phyloP scores from a whole-genome alignment of 2,888 invertebrate species.

The Diplolepis rosae region DNA sequence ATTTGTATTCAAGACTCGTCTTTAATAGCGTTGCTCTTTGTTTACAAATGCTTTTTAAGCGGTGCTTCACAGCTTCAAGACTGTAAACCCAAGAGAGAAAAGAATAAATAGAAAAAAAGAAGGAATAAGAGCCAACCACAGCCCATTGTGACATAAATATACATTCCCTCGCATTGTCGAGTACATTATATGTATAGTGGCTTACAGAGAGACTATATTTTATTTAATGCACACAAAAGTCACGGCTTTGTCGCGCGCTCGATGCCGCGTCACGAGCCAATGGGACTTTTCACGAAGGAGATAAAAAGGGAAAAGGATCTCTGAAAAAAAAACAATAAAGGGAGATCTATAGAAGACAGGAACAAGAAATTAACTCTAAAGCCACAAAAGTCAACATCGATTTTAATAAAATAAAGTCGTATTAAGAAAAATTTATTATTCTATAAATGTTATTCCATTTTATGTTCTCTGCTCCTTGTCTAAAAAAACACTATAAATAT shows the following conservation, averaged over 20 bases:
- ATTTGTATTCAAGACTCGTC: slow-evolving; percentile 51
- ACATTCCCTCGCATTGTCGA: slow-evolving; percentile 42
- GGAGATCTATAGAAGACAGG: neutral
- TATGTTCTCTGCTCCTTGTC: too few species aligned
- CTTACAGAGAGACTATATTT: slow-evolving; percentile 45
- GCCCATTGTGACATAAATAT: slow-evolving; percentile 48
- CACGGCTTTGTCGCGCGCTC: slow-evolving; percentile 49
- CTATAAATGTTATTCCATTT: neutral
- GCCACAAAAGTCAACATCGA: neutral
- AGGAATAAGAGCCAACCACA: slow-evolving; percentile 35
- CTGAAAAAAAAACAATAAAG: neutral
- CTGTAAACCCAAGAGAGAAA: slow-evolving; percentile 35
- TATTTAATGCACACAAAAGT: slow-evolving; percentile 48
- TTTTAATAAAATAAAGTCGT: too few species aligned
- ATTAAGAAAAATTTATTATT: too few species aligned
- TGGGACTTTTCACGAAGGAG: slow-evolving; percentile 23
- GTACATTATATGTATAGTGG: slow-evolving; percentile 41
- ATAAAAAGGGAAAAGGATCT: slow-evolving; percentile 2
- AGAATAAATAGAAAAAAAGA: slow-evolving; percentile 14
- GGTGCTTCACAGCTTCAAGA: slow-evolving; percentile 38
- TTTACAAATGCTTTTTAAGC: slow-evolving; percentile 49
- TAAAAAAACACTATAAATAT: too few species aligned
- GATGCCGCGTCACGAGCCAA: slow-evolving; percentile 31
- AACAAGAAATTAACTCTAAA: neutral
- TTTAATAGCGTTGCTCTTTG: slow-evolving; percentile 50